Conservation (phyloP, 2,888 invertebrate genomes). For the Torymus auratus region DNA sequence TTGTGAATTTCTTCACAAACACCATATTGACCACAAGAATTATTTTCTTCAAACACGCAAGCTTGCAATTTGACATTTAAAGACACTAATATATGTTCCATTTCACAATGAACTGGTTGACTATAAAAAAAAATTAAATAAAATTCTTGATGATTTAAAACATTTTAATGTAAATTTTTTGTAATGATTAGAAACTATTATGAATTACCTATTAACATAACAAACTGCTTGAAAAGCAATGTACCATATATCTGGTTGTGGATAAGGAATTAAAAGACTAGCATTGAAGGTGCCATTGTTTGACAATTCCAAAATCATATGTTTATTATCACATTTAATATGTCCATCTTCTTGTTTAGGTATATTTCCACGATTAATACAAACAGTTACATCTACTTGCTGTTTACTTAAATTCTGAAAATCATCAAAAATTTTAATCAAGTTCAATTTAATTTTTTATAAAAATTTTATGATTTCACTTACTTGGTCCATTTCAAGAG, state of each 20-base stretch:
- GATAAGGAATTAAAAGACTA: slow-evolving; percentile 76
- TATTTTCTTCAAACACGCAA: slow-evolving; percentile 74
- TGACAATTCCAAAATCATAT: slow-evolving; percentile 68
- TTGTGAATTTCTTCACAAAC: slow-evolving; percentile 77
- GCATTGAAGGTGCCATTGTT: slow-evolving; percentile 63
- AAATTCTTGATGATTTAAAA: neutral
- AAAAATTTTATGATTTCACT: neutral
- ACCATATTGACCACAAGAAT: slow-evolving; percentile 76
- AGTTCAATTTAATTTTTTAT: too few relatives aligned
- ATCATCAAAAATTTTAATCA: neutral
- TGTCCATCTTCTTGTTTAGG: slow-evolving; percentile 64
- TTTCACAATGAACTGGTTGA: slow-evolving; percentile 71
- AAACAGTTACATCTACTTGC: slow-evolving; percentile 69
- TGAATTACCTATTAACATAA: slow-evolving; percentile 69
- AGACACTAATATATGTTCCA: slow-evolving; percentile 75
- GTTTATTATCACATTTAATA: slow-evolving; percentile 67
- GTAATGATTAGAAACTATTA: too few relatives aligned
- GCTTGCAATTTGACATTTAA: slow-evolving; percentile 75
- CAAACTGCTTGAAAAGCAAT: slow-evolving; percentile 75
- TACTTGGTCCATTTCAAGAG: slow-evolving; percentile 74
- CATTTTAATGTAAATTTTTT: too few relatives aligned
- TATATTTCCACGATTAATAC: slow-evolving; percentile 70
- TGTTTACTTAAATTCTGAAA: slow-evolving; percentile 65
- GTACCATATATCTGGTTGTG: slow-evolving; percentile 77
- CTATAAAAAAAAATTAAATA: slow-evolving; percentile 62